phyloP scores from a whole-genome alignment of 2,888 invertebrate species.

The Drosophila engyochracea region DNA sequence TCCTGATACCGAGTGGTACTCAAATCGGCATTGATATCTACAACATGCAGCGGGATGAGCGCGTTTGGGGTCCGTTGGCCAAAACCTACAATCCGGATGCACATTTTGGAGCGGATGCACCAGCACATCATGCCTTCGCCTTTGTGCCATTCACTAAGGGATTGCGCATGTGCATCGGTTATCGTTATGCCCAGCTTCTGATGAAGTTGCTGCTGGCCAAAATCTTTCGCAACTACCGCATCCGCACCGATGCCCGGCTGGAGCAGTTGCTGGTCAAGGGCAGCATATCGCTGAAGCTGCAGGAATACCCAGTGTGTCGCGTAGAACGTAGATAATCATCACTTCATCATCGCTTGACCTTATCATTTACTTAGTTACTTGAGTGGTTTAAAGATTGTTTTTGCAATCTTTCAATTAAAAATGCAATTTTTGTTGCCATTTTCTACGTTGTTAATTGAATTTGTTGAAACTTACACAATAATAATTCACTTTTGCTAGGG shows the following conservation, averaged over 20 bases:
- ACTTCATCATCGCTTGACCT: neutral
- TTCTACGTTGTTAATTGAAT: constrained; percentile 64
- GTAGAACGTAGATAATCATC: constrained; percentile 58
- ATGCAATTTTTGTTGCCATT: constrained; percentile 61
- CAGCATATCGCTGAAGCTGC: constrained; percentile 82
- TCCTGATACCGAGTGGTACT: constrained; percentile 78
- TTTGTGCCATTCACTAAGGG: constrained; percentile 84
- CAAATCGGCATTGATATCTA: constrained; percentile 83
- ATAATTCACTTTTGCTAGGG: constrained; percentile 57
- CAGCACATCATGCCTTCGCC: constrained; percentile 75
- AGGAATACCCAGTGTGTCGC: constrained; percentile 79
- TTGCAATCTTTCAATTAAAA: constrained; percentile 75
- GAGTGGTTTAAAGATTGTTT: constrained; percentile 11
- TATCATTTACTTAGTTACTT: neutral
- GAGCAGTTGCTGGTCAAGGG: constrained; percentile 78
- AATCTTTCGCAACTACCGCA: constrained; percentile 79
- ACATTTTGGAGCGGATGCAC: constrained; percentile 74
- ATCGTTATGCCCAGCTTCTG: constrained; percentile 81
- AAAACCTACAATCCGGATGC: constrained; percentile 79
- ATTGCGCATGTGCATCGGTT: constrained; percentile 84
- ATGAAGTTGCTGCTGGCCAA: constrained; percentile 82
- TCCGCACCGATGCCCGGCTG: constrained; percentile 71
- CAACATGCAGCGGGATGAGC: constrained; percentile 80
- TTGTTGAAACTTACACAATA: constrained; percentile 56
- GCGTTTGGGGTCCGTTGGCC: constrained; percentile 82